Evolutionary conservation across 2,797 vertebrate genomes (phyloP), one percentile per base, ranked within the genome.

Genomic region (Coranthus polyacanthus): DNA sequence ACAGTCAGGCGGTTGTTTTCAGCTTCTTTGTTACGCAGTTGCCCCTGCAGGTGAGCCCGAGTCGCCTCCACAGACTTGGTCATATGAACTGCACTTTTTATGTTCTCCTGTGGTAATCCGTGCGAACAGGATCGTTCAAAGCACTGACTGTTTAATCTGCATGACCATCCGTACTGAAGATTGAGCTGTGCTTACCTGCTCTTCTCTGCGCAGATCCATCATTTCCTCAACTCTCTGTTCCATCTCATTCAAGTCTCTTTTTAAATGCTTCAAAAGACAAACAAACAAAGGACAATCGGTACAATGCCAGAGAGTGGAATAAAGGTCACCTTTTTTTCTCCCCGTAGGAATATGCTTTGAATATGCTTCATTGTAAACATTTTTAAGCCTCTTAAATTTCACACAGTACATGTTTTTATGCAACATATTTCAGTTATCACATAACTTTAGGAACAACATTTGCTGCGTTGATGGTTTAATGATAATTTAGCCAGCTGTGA

Each of bases 21-120:
- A 0, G 74, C 88, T 70, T 96, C 95, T 78, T 95, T 97, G 89
- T 84, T 95, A 73, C 87, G 84, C 52, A 97, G 92, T 70, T 98
- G 95, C 21, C 72, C 46, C 57, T 96, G 93, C n/a, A 98, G 87
- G 68, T 94, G 95, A 72, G 91, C 86, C 15, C 93, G 93, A 2
- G 94, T 92, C 6, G 89, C 72, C 71, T 95, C 93, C 52, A 90
- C 79, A 38, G 94, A 91, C 56, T 92, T 94, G 52, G 92, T 94
- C 49, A 90, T 59, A 20, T 90, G 79, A 52, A 90, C 75, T 24
- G 72, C 78, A 74, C 92, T 94, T 72, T 91, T 89, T 13, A 85
- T 36, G 51, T 91, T 94, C 67, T 87, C 88, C 97, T 98, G 77
- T 47, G 26, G 59, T 54, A 10, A 16, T 1, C 16, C 50, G 8